Evolutionary conservation across 2,797 vertebrate genomes (phyloP), one percentile per base, ranked within the genome.

Genomic region (Rhadinocentrus ornatus): DNA sequence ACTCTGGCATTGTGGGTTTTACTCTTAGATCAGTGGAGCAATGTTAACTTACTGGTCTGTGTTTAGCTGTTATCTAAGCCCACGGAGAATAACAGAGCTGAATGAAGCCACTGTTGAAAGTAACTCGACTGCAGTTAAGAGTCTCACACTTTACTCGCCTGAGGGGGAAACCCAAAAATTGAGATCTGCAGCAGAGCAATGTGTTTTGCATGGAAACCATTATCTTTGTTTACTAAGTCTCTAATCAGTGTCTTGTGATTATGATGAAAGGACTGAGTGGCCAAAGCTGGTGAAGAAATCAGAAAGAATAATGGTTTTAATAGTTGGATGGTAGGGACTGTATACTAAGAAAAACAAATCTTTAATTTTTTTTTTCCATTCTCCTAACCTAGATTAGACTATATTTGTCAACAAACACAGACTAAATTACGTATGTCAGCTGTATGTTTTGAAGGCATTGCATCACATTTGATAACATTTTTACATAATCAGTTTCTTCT

Each of bases 181-280:
- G 26, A 60, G 15, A 34, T 73, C 29, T 56, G 46, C 6, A 35
- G 53, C 29, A 52, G 37, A 63, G 54, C 54, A 41, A 64, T 44
- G 29, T 50, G 44, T 63, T 61, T 27, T 71, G 56, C 16, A 62
- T 73, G 35, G 58, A 71, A 73, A 31, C 60, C 41, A 34, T 72
- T 72, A 75, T 71, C 58, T 76, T 50, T 70, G 73, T 87, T 75
- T 86, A 77, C 78, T 52, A 57, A 63, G 67, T 52, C 69, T 68
- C 16, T 82, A 90, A 84, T 87, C 57, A 60, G 68, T 56, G 61
- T 82, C 81, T 82, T 32, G 59, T 79, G 77, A 64, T 75, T 52
- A 62, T 50, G 54, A 78, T 66, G 46, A 67, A 32, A 48, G 3
- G 1, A 32, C 53, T 35, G 20, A 39, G 39, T 64, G 60, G 55